Conservation (phyloP, 2,797 vertebrate species). For the Hippopotamyrus pictus region DNA sequence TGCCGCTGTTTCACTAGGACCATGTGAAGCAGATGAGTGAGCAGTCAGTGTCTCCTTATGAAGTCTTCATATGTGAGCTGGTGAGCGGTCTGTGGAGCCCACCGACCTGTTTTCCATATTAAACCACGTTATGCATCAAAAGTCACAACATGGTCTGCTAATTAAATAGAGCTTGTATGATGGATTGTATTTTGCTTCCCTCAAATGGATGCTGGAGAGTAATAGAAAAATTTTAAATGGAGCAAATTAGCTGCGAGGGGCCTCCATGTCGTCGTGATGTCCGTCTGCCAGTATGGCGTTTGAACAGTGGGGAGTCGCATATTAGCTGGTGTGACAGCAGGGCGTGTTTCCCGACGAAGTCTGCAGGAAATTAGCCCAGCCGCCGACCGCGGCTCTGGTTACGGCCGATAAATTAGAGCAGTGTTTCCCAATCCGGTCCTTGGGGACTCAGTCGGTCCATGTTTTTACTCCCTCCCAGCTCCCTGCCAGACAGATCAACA, state of each 20-base stretch:
- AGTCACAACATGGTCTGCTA: conserved; percentile 7
- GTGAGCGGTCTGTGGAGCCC: background rate
- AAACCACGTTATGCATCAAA: background rate
- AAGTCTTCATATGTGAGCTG: background rate
- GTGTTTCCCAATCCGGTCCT: background rate
- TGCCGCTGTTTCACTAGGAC: background rate
- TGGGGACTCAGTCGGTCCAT: background rate
- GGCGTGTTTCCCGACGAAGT: conserved; percentile 4
- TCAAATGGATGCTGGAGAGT: conserved; percentile 4
- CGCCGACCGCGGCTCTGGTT: background rate
- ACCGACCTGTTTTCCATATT: background rate
- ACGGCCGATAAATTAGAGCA: conserved; percentile 6
- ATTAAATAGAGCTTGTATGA: conserved; percentile 10
- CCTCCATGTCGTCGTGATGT: background rate
- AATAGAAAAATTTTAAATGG: background rate
- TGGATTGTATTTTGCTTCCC: conserved; percentile 10
- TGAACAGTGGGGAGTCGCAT: background rate
- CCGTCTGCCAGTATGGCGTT: background rate
- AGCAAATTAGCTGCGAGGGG: background rate
- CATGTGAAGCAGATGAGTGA: background rate
- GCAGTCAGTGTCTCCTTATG: background rate
- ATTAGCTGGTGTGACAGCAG: background rate
- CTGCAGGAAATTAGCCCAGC: conserved; percentile 18
- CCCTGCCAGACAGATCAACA: background rate
- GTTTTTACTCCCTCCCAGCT: background rate